Base-by-base conservation (phyloP, 2,888 invertebrate genomes). In the Apodemia zela region DNA sequence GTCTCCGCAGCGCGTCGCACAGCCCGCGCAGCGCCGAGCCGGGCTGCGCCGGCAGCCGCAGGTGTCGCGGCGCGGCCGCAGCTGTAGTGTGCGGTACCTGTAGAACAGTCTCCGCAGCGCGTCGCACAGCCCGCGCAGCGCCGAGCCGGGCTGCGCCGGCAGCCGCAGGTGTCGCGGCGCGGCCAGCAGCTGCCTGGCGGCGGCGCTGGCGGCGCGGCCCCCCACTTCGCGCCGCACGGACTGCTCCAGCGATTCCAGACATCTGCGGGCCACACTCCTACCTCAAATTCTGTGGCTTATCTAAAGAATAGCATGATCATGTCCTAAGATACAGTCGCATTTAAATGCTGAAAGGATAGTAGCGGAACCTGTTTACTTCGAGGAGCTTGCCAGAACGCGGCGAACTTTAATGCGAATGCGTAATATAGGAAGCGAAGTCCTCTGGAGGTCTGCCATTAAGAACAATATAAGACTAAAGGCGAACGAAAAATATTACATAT, bases 141-240 rank as follows among this genome's bases (percentile, higher is more conserved):
- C 87, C 79, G 82, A 84, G 67, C 82, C 79, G 59, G 88, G 89
- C 63, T 75, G 76, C 0, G 88, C 85, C 69, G 83, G 82, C 68
- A 92, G 77, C 79, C 96, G 95, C 45, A 97, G 95, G 73, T 95
- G 95, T 69, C 97, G 95, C 0, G 97, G 96, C 6, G 95, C 96
- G 57, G 93, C 93, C 65, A 94, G 81, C 72, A 97, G 94, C 88
- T 78, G 80, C 0, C 95, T 94, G 71, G 97, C 93, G 0, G 97
- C 96, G 75, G 94, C 94, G 64, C 92, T 92, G 8, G 92, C 89
- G 51, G 21, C 18, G 51, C 5, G 88, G 82, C 5, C 84, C 69
- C 0, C 85, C 86, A 61, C 87, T 84, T 51, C 51, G 51, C 51
- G 0, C 81, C 72, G 63, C 88, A 88, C 7, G 2, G 78, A 77